phyloP scores from a whole-genome alignment of 2,113 vertebrate species.

The Gadus macrocephalus region DNA sequence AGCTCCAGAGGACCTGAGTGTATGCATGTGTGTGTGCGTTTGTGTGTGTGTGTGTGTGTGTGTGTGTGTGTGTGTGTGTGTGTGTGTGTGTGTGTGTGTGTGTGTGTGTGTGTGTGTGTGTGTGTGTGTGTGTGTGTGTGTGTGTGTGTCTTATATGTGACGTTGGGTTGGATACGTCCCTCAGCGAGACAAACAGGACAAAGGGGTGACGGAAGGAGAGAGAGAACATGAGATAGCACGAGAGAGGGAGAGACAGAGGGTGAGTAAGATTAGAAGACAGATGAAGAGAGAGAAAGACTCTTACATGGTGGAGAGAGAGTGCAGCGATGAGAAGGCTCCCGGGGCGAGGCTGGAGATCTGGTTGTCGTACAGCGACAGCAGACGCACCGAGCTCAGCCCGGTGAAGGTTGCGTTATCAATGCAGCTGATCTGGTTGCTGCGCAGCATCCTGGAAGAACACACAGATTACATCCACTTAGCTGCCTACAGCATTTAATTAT shows the following conservation, averaged over 20 bases:
- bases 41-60: slow-evolving; percentile 10
- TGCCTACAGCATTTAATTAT: no score
- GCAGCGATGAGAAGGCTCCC: slow-evolving; percentile 90
- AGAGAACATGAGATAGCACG: not conserved
- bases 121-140: slow-evolving; percentile 11
- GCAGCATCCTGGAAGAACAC: slow-evolving; percentile 80
- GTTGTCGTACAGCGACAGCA: slow-evolving; percentile 97
- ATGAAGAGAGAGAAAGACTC: slow-evolving; percentile 39
- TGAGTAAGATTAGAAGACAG: not conserved
- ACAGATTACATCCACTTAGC: no score
- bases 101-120: slow-evolving; percentile 10
- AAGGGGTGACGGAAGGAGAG: slow-evolving; percentile 15
- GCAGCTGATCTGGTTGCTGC: slow-evolving; percentile 94
- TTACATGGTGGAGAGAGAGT: slow-evolving; percentile 97
- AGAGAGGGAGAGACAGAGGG: slow-evolving; percentile 11
- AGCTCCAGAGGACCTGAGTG: not conserved
- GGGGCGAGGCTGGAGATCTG: slow-evolving; percentile 90
- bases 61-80: slow-evolving; percentile 6
- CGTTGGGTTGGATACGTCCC: slow-evolving; percentile 9
- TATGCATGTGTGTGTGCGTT: slow-evolving; percentile 13
- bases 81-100: slow-evolving; percentile 8
- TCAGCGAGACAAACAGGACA: slow-evolving; percentile 2
- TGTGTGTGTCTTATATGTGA: not conserved
- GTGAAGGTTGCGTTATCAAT: slow-evolving; percentile 92
- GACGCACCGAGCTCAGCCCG: slow-evolving; percentile 89